Base-by-base conservation (phyloP, 2,113 vertebrate genomes). In the Coracopsis vasa region DNA sequence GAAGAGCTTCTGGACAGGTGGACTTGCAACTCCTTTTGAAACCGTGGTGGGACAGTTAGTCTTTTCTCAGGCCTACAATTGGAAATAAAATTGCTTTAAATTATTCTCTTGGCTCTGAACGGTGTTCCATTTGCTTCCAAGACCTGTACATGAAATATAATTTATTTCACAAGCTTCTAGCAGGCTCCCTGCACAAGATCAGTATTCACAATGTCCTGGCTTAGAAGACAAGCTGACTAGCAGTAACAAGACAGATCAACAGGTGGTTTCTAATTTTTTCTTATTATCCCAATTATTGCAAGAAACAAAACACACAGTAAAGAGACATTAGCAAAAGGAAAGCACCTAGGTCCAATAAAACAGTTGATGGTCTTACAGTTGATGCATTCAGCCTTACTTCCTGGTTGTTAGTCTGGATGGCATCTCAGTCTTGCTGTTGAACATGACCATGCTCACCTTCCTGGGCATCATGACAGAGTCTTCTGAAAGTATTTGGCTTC, bases 51-150 rank as follows among this genome's bases (percentile, higher is more conserved):
- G 70, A 98, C 89, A 78, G 97, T 94, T 66, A 94, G 72, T 91
- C 96, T 98, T 87, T 97, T 97, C 54, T 95, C 98, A 96, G 97
- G 83, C 77, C 98, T 98, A 94, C 83, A 79, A 91, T 90, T 51
- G 39, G 37, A 80, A 83, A 88, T 13, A 54, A 79, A 90, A 64
- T 42, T 15, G 11, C 15, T 78, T 64, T 27, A 41, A 67, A 74
- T 50, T 8, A 64, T 27, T 62, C 29, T 78, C 42, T 12, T 64
- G 11, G 29, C 33, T 91, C 23, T 78, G 31, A 83, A 67, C 8
- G 66, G 58, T 12, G 64, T 47, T 86, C 9, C 1, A 16, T 28
- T 86, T 74, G 15, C 37, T 88, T 80, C 16, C 9, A 53, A 60
- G 35, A 75, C 3, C 42, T n/a, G 42, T 5, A 71, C 4, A 41